These are phyloP conservation scores for Cataglyphis albicans DNA, from an alignment of 2,888 invertebrate genomes.

Conservation along the genomic window DNA sequence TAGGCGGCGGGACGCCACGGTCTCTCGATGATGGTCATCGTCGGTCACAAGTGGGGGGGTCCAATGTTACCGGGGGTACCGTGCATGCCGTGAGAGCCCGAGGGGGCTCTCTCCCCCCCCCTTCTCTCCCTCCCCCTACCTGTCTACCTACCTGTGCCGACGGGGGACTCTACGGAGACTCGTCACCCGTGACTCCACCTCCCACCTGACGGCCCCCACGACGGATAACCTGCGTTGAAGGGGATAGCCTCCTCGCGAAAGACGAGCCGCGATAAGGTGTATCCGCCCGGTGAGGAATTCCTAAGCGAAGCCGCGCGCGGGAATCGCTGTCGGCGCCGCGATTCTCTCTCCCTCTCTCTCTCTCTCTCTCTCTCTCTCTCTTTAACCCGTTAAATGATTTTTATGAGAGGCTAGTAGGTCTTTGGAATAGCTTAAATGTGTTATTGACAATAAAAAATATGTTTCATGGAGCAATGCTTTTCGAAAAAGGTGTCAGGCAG, in stretches of 20 bases:
- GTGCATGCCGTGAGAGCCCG: conserved; percentile 62
- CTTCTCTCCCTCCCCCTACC: conserved; percentile 61
- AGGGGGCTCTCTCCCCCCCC: conserved; percentile 52
- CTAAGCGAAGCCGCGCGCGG: conserved; percentile 55
- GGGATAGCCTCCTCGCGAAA: conserved; percentile 57
- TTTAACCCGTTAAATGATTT: conserved; percentile 19
- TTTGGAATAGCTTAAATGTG: neutral
- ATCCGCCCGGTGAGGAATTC: conserved; percentile 51
- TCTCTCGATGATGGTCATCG: conserved; percentile 67
- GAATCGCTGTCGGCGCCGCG: conserved; percentile 26
- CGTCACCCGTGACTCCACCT: conserved; percentile 72
- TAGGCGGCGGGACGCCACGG: conserved; percentile 66
- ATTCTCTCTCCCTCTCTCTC: conserved; percentile 23
- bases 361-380: conserved; percentile 17
- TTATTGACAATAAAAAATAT: neutral
- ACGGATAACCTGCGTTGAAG: conserved; percentile 50
- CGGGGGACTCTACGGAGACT: conserved; percentile 56
- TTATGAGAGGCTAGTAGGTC: conserved; percentile 11
- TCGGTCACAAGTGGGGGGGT: conserved; percentile 70
- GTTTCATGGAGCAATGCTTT: neutral
- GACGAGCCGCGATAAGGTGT: conserved; percentile 53
- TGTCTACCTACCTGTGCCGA: conserved; percentile 26
- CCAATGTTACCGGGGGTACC: conserved; percentile 73
- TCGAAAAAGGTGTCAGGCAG: neutral
- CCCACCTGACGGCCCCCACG: conserved; percentile 65